A percentile compares a stretch with the other conserved stretches of the same genome.
Evolutionary conservation across 2,888 invertebrate genomes (phyloP).

Genomic region (Stenotaenia linearis): DNA sequence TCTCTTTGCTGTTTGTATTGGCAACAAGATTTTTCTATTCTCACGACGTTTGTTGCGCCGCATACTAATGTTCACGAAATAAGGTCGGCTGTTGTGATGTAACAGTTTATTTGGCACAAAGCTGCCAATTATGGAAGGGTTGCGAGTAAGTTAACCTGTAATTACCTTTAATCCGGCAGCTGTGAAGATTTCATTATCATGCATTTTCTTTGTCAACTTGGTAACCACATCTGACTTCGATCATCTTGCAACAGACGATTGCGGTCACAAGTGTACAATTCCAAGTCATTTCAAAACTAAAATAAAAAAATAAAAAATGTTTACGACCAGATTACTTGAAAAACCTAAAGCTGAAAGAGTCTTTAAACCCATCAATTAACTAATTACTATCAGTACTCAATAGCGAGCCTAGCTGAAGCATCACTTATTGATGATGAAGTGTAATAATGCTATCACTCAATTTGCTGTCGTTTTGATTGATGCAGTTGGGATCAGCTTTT

Average conservation of each 20-base stretch:
- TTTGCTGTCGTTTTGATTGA: constrained; percentile 14
- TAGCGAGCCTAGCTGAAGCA: neutral
- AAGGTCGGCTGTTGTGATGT: constrained; percentile 10
- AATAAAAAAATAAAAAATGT: too few relatives aligned
- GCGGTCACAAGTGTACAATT: constrained; percentile 6
- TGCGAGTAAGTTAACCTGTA: constrained; percentile 7
- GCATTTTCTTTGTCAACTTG: neutral
- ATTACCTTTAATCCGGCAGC: constrained; percentile 16
- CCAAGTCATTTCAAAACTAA: neutral
- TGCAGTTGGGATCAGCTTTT: neutral
- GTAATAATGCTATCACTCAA: constrained; percentile 1
- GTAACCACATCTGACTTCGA: constrained; percentile 16
- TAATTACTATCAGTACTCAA: neutral
- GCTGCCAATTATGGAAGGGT: constrained; percentile 26
- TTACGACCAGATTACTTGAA: neutral
- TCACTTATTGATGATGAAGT: neutral
- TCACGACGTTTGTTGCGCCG: neutral
- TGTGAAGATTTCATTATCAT: constrained; percentile 22
- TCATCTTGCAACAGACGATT: constrained; percentile 7
- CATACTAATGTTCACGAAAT: constrained; percentile 2
- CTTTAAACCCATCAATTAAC: neutral
- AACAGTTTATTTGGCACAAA: constrained; percentile 12
- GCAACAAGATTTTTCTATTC: constrained; percentile 26
- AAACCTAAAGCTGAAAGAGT: neutral
- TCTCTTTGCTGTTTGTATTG: constrained; percentile 2